These are phyloP conservation scores for Embiotoca jacksoni DNA, from an alignment of 2,113 vertebrate genomes.

Conservation along the genomic window DNA sequence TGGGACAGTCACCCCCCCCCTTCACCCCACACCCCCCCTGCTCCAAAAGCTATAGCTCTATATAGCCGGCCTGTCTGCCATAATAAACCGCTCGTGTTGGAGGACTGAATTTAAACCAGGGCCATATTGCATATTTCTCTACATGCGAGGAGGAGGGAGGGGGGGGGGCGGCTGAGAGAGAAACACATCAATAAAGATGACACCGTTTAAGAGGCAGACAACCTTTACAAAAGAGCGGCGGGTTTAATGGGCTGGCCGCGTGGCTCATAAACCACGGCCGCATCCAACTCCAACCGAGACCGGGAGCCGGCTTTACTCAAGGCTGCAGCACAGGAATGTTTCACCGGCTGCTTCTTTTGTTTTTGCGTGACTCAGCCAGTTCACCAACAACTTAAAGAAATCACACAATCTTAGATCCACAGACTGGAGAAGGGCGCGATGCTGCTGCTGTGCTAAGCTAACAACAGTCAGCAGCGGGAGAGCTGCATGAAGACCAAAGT, in stretches of 20 bases:
- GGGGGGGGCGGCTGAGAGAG: constrained; percentile 37
- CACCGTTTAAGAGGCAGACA: constrained; percentile 87
- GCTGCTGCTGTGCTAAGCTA: background rate
- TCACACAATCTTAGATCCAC: constrained; percentile 15
- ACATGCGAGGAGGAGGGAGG: constrained; percentile 57
- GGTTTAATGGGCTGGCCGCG: constrained; percentile 81
- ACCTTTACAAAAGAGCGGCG: constrained; percentile 87
- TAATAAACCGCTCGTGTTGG: constrained; percentile 84
- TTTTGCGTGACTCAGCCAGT: constrained; percentile 43
- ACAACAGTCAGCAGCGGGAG: background rate
- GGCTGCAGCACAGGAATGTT: constrained; percentile 61
- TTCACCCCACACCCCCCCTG: background rate
- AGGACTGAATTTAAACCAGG: constrained; percentile 85
- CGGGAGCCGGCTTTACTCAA: constrained; percentile 47
- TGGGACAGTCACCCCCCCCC: constrained; percentile 55
- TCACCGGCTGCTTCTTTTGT: background rate
- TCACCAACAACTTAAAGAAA: constrained; percentile 43
- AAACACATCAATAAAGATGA: constrained; percentile 86
- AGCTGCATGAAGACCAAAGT: too few species aligned
- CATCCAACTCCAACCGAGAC: constrained; percentile 61
- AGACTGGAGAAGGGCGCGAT: background rate
- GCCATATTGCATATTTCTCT: constrained; percentile 80
- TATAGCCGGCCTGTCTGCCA: constrained; percentile 71
- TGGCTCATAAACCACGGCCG: constrained; percentile 79
- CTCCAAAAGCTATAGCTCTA: constrained; percentile 57